Percentiles rank a stretch among this genome's conserved stretches.
phyloP scores from a whole-genome alignment of 2,797 vertebrate species.

The Propithecus deckenii region DNA sequence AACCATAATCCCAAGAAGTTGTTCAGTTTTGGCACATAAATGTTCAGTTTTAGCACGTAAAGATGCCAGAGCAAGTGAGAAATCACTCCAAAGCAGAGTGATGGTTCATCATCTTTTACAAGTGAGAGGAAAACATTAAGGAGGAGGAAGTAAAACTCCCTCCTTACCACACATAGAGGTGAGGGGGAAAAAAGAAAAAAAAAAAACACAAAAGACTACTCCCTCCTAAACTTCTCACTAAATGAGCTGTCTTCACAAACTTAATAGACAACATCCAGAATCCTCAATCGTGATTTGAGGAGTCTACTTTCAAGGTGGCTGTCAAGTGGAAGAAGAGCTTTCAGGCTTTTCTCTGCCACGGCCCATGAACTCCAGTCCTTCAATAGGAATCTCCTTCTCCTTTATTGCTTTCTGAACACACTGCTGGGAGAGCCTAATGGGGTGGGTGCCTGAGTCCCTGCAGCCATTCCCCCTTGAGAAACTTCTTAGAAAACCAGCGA shows the following conservation, averaged over 20 bases:
- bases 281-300: background rate
- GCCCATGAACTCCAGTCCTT: slow-evolving; percentile 93
- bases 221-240: background rate
- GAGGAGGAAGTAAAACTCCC: slow-evolving; percentile 79
- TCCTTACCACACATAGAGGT: no score
- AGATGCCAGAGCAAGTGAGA: slow-evolving; percentile 25
- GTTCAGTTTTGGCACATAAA: background rate
- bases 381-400: slow-evolving; percentile 92
- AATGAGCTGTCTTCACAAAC: background rate
- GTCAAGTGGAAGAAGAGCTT: slow-evolving; percentile 85
- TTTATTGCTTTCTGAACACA: slow-evolving; percentile 92
- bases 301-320: background rate
- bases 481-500: slow-evolving; percentile 94
- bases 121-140: background rate
- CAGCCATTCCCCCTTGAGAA: slow-evolving; percentile 91
- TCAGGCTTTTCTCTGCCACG: slow-evolving; percentile 89
- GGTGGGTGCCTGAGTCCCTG: slow-evolving; percentile 89
- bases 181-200: no score
- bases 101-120: background rate
- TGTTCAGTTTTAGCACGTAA: background rate
- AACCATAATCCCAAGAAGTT: background rate
- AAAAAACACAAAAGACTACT: background rate
- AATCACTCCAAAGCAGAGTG: background rate
- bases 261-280: background rate
- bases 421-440: slow-evolving; percentile 90